Evolutionary conservation across 2,888 invertebrate genomes (phyloP).

Genomic region (Baccha elongata): DNA sequence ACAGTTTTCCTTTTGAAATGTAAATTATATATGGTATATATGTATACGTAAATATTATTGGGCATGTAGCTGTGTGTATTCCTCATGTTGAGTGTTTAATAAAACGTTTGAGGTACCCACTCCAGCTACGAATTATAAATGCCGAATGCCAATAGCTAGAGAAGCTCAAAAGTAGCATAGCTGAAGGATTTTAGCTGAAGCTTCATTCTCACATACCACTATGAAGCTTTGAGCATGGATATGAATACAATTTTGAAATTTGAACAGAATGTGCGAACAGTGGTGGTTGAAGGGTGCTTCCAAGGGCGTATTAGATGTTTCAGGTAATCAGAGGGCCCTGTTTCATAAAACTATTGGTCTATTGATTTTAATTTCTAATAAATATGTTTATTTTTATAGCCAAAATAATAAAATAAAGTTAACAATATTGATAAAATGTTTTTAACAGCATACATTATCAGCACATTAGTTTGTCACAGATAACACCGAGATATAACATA

Average conservation of each 20-base stretch:
- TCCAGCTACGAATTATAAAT: conserved; percentile 71
- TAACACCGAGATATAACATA: too few relatives aligned
- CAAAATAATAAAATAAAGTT: too few relatives aligned
- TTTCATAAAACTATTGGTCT: too few relatives aligned
- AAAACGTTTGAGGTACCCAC: conserved; percentile 73
- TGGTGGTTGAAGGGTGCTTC: neutral
- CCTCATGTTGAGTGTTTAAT: conserved; percentile 71
- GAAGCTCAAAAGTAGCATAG: conserved; percentile 54
- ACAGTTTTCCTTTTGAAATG: conserved; percentile 70
- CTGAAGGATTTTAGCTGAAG: conserved; percentile 58
- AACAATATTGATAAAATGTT: too few relatives aligned
- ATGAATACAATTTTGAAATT: conserved; percentile 72
- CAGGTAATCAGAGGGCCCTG: too few relatives aligned
- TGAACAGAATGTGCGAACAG: conserved; percentile 64
- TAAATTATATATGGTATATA: conserved; percentile 31
- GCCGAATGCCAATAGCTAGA: conserved; percentile 67
- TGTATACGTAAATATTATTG: neutral
- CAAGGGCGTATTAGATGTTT: neutral
- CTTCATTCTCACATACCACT: conserved; percentile 10
- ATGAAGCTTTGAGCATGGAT: conserved; percentile 65
- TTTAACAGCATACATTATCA: too few relatives aligned
- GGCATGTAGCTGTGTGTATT: conserved; percentile 3
- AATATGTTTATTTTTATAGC: too few relatives aligned
- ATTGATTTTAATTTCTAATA: too few relatives aligned
- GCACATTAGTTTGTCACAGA: too few relatives aligned